Evolutionary conservation across 2,888 invertebrate species (phyloP), one percentile per base, ranked within the genome.

Genomic region (Diogma glabrata): DNA sequence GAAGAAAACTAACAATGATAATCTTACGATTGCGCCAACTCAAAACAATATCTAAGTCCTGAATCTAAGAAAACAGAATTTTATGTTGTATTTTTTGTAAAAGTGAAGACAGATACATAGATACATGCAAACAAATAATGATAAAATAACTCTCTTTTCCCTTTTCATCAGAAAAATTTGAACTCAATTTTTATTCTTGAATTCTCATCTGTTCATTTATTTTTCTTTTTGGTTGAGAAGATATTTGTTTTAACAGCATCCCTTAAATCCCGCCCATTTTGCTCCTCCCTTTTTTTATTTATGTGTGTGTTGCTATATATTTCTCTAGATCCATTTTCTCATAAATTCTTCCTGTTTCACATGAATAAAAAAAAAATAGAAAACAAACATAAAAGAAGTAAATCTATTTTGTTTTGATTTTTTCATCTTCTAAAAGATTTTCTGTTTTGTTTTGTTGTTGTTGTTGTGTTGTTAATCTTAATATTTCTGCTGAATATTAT

Each of bases 271-370:
- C 57, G 57, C 57, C 57, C 54, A 55, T 53, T 52, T 52, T 52
- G 57, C 57, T 55, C 56, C 57, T 56, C 57, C 57, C 56, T 51
- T 53, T 53, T 51, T n/a, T n/a, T n/a, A n/a, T n/a, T n/a, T n/a
- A n/a, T n/a, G n/a, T n/a, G n/a, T n/a, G n/a, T n/a, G n/a, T n/a
- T n/a, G n/a, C n/a, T n/a, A n/a, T n/a, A n/a, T n/a, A n/a, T n/a
- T n/a, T n/a, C n/a, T n/a, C n/a, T n/a, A n/a, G n/a, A n/a, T n/a
- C n/a, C n/a, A n/a, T n/a, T n/a, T n/a, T n/a, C n/a, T n/a, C n/a
- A n/a, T n/a, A n/a, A n/a, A n/a, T n/a, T n/a, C n/a, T n/a, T n/a
- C n/a, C n/a, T n/a, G n/a, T n/a, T n/a, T n/a, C n/a, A n/a, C n/a
- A n/a, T n/a, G n/a, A n/a, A n/a, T n/a, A n/a, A n/a, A n/a, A n/a